phyloP scores from a whole-genome alignment of 2,888 invertebrate species.

The Aspidiotus rigidus region DNA sequence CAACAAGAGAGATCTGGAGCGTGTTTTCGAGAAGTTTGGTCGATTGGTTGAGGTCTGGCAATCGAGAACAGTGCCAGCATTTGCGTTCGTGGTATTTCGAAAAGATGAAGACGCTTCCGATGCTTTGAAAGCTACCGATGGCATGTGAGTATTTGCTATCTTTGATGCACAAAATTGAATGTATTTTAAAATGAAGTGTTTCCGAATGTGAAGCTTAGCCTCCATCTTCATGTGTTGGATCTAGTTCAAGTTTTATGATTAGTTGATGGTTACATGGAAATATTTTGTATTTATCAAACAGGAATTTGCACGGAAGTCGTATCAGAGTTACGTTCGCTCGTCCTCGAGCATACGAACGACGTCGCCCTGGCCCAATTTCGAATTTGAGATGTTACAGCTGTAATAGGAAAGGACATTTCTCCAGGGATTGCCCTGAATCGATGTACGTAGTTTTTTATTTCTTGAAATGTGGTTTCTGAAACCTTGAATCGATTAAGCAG shows the following conservation, averaged over 20 bases:
- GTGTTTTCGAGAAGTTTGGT: constrained; percentile 36
- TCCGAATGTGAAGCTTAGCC: not conserved
- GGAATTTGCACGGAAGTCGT: constrained; percentile 36
- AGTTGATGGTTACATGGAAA: not conserved
- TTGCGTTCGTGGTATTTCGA: constrained; percentile 37
- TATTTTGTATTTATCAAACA: constrained; percentile 15
- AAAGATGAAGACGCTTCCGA: constrained; percentile 36
- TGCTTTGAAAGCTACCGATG: constrained; percentile 37
- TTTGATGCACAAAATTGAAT: not conserved
- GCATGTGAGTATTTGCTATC: constrained; percentile 33
- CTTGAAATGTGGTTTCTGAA: too few relatives aligned
- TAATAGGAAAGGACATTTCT: constrained; percentile 36
- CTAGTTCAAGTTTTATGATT: not conserved
- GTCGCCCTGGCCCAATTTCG: constrained; percentile 34
- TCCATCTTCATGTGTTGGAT: not conserved
- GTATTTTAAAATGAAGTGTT: too few relatives aligned
- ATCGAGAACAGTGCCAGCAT: constrained; percentile 36
- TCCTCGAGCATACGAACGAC: constrained; percentile 36
- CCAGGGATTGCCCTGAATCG: constrained; percentile 36
- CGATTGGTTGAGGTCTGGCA: constrained; percentile 37
- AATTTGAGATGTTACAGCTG: constrained; percentile 37
- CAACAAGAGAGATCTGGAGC: constrained; percentile 36
- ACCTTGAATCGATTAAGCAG: too few relatives aligned
- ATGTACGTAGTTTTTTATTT: constrained; percentile 27
- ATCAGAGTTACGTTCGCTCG: constrained; percentile 37